These are phyloP conservation scores for Eolophus roseicapilla DNA, from an alignment of 2,113 vertebrate species.

Conservation along the genomic window DNA sequence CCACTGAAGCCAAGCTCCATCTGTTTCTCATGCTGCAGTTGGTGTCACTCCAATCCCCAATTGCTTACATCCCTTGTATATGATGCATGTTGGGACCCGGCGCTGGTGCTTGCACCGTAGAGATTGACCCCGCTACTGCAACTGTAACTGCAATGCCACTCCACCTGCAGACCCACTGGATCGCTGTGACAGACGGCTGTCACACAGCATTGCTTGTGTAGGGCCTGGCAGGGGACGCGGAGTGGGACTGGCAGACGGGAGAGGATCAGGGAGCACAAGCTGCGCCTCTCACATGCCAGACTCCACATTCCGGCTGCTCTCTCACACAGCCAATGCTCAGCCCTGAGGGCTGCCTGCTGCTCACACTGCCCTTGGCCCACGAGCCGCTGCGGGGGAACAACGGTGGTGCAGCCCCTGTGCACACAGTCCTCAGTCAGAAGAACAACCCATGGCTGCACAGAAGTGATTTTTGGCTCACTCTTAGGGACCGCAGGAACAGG, in stretches of 20 bases:
- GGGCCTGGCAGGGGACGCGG: accelerated
- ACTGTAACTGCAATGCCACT: accelerated
- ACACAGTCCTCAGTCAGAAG: neutral
- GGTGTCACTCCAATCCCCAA: neutral
- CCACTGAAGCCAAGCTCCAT: neutral
- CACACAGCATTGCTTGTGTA: accelerated
- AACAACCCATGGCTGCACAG: neutral
- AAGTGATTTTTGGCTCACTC: neutral
- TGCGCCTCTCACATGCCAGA: neutral
- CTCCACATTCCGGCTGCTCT: neutral
- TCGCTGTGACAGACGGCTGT: neutral
- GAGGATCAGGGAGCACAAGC: neutral
- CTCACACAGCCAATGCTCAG: accelerated
- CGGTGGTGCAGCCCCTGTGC: accelerated
- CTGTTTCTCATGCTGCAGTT: neutral
- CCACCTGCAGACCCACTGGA: accelerated
- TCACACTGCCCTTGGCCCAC: accelerated
- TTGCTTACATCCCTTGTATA: neutral
- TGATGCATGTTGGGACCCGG: accelerated
- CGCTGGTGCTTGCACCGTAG: neutral
- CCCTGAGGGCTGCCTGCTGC: neutral
- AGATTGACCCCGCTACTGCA: neutral
- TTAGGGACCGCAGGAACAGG: accelerated
- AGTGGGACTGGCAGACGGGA: neutral
- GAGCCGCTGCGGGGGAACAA: neutral